phyloP scores from a whole-genome alignment of 2,888 invertebrate species.

The Protonemura montana region DNA sequence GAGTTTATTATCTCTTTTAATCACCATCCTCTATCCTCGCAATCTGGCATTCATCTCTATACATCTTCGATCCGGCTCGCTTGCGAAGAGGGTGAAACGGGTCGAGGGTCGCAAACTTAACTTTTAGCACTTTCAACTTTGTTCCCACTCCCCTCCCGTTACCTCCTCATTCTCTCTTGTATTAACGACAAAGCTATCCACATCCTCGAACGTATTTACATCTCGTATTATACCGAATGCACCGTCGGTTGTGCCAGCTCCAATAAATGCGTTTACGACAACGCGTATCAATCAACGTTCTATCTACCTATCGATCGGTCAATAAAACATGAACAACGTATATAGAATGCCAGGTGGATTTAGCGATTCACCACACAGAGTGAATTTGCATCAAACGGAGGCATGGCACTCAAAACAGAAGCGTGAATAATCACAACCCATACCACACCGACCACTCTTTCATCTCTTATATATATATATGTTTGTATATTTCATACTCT shows the following conservation, averaged over 20 bases:
- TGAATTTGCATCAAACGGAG: background rate
- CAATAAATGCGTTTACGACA: background rate
- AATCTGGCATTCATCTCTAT: background rate
- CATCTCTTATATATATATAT: background rate
- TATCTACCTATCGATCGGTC: background rate
- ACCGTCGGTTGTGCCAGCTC: background rate
- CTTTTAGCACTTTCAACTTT: conserved; percentile 4
- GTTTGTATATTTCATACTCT: too few relatives aligned
- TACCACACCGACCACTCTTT: background rate
- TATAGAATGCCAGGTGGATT: background rate
- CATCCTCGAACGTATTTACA: background rate
- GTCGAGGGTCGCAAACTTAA: background rate
- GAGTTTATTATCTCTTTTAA: conserved; percentile 2
- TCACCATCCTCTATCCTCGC: background rate
- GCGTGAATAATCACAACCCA: background rate
- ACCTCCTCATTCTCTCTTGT: too few relatives aligned
- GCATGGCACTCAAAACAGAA: background rate
- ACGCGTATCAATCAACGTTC: background rate
- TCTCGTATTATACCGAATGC: background rate
- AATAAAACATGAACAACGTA: background rate
- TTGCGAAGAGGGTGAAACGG: background rate
- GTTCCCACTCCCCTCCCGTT: background rate
- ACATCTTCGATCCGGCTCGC: background rate
- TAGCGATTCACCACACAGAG: background rate
- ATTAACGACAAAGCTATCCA: too few relatives aligned